Evolutionary conservation across 2,888 invertebrate species (phyloP).

Genomic region (Stratiomys singularior): DNA sequence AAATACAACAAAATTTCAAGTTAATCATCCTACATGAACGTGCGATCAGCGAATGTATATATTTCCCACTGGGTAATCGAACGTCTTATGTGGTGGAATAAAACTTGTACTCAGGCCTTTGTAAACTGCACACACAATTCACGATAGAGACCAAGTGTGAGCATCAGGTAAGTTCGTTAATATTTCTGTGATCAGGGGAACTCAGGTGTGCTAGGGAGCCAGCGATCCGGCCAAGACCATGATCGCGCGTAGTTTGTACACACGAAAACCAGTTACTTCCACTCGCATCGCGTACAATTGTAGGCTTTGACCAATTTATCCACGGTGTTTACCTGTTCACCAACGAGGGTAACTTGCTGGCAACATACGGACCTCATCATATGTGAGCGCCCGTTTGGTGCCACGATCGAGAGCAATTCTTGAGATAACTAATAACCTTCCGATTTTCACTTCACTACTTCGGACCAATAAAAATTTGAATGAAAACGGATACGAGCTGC

Average conservation of each 20-base stretch:
- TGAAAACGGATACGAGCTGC: too few relatives aligned
- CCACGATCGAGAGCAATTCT: background rate
- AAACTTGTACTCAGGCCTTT: background rate
- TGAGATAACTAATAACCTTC: background rate
- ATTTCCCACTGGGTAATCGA: background rate
- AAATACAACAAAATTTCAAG: too few relatives aligned
- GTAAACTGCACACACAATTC: constrained; percentile 21
- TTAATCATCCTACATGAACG: too few relatives aligned
- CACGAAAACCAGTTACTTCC: constrained; percentile 34
- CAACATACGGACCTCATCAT: background rate
- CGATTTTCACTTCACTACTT: background rate
- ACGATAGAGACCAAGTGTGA: background rate
- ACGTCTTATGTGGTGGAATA: background rate
- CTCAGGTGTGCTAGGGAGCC: constrained; percentile 21
- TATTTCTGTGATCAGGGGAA: constrained; percentile 24
- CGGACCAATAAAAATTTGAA: too few relatives aligned
- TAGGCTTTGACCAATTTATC: background rate
- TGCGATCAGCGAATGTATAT: background rate
- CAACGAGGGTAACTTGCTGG: background rate
- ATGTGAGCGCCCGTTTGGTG: background rate
- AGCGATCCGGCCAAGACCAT: background rate
- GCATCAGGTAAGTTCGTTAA: constrained; percentile 18
- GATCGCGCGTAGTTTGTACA: constrained; percentile 6
- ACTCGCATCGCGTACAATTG: constrained; percentile 5
- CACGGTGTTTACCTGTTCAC: constrained; percentile 3